Evolutionary conservation across 37 sponge, comb jelly and placozoan species (phyloP).

Genomic region (Spongia lamella): DNA sequence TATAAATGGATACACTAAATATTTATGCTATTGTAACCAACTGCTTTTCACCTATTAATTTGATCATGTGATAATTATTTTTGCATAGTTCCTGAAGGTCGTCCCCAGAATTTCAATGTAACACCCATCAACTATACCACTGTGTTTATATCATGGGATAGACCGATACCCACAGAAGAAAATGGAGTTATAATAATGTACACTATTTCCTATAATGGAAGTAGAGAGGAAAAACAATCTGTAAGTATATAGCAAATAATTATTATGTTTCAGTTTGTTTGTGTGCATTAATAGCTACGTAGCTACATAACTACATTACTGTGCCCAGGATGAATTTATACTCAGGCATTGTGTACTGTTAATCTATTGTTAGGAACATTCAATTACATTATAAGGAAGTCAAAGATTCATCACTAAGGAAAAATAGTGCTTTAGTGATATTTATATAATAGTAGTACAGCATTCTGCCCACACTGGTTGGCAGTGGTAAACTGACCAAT

Average conservation of each 20-base stretch:
- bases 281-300: background rate
- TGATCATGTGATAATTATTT: background rate
- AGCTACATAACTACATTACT: constrained; percentile 8
- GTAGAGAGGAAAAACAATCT: background rate
- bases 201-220: constrained; percentile 12
- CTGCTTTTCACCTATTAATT: background rate
- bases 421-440: too few species aligned
- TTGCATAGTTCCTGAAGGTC: constrained; percentile 33
- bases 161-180: constrained; percentile 5
- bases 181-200: constrained; percentile 43
- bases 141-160: constrained; percentile 22
- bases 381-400: too few species aligned
- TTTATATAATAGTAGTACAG: too few species aligned
- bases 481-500: too few species aligned
- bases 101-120: constrained; percentile 7
- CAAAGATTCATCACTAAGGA: too few species aligned
- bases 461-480: too few species aligned
- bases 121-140: background rate
- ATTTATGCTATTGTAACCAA: background rate
- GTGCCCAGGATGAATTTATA: too few species aligned
- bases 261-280: background rate
- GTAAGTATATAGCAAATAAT: too few species aligned
- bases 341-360: too few species aligned
- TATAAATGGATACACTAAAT: too few species aligned
- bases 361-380: too few species aligned